Conservation (phyloP, 2,797 vertebrate genomes). For the Phrynocephalus forsythii region DNA sequence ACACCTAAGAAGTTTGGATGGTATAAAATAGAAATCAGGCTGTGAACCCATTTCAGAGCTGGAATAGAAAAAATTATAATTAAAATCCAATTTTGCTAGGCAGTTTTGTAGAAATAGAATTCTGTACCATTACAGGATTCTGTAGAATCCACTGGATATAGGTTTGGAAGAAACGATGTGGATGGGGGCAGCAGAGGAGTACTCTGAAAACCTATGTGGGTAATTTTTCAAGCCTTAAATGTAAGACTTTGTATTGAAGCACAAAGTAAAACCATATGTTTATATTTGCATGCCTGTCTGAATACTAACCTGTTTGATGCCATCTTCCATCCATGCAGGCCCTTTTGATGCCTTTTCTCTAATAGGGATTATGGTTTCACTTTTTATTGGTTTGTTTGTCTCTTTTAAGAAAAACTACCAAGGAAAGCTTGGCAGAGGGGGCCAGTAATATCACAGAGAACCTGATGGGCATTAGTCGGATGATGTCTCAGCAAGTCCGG, state of each 20-base stretch:
- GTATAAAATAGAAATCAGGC: neutral
- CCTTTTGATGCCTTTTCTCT: neutral
- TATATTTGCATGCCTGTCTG: neutral
- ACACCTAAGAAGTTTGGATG: neutral
- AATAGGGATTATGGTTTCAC: neutral
- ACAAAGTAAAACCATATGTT: neutral
- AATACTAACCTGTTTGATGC: neutral
- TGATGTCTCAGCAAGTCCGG: conserved; percentile 97
- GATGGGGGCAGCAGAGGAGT: too few relatives aligned
- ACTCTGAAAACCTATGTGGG: neutral
- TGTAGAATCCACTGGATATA: neutral
- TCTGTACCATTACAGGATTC: neutral
- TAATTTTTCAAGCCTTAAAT: neutral
- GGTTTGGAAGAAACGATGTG: too few relatives aligned
- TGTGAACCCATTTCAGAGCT: neutral
- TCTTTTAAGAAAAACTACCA: conserved; percentile 86
- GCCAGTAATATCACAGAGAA: conserved; percentile 92
- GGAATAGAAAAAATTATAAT: neutral
- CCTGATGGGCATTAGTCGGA: conserved; percentile 94
- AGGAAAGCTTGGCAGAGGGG: conserved; percentile 90
- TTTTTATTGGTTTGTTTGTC: conserved; percentile 29
- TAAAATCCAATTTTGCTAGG: neutral
- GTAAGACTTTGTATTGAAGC: conserved; percentile 1
- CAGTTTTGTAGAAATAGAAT: neutral
- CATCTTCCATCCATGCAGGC: neutral